Base-by-base conservation (phyloP, 2,113 vertebrate species). In the Solenodon paradoxus region DNA sequence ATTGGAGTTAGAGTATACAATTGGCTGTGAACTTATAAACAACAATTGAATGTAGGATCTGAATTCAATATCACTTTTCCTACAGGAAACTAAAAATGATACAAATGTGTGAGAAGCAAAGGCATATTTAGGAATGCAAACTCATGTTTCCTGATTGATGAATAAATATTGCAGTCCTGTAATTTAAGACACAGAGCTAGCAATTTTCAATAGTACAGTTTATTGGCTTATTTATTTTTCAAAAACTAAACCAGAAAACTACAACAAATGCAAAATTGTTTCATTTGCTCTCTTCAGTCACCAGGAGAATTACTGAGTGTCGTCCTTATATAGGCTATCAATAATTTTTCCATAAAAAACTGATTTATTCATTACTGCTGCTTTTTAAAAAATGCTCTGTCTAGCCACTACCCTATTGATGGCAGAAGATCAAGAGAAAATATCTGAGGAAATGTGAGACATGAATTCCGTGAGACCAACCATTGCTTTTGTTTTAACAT, bases 221-320 rank as follows among this genome's bases (percentile, higher is more conserved):
- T 86, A 95, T 83, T 51, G 71, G 74, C 77, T 68, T 80, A 68
- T 94, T 95, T 97, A 89, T 97, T 88, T 96, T 97, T 95, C 47
- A 87, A 78, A 97, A 90, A 64, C 61, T 32, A 96, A 95, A 97
- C 78, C 87, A 96, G 75, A 91, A 98, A 8, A 95, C 91, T 68
- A 87, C 82, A 96, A 80, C 89, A 81, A 84, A 24, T 94, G 45
- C 94, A 97, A 93, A 96, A 97, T 93, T 3, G 0, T 91, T 94
- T 93, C 92, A 97, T 90, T 96, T 88, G 42, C 55, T 91, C 47
- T 97, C 88, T 86, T 88, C 93, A 72, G 53, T 92, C 59, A 93
- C n/a, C 38, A 78, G 55, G 30, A 38, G 55, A 94, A 49, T 68
- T 59, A 63, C 72, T 77, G 7, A 15, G 22, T 45, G 28, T 92